Evolutionary conservation across 2,888 invertebrate genomes (phyloP).

Genomic region (Mesorhabditis spiculigera): DNA sequence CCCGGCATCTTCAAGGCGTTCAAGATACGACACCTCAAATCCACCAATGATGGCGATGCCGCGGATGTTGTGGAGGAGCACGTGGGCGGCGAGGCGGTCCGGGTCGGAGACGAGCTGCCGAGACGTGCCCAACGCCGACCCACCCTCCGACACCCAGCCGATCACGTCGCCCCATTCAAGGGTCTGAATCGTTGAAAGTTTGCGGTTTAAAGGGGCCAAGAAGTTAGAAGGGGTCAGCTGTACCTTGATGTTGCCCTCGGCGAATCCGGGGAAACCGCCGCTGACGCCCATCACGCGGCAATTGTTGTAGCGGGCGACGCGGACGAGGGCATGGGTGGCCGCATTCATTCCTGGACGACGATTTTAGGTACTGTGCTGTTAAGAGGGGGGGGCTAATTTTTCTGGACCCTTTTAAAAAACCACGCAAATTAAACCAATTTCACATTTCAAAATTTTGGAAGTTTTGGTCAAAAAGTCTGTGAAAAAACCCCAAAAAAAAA

Average conservation of each 20-base stretch:
- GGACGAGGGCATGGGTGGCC: conserved; percentile 89
- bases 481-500: too few species aligned
- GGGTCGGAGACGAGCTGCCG: conserved; percentile 23
- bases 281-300: conserved; percentile 86
- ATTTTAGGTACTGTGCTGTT: too few species aligned
- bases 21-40: conserved; percentile 13
- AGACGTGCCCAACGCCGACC: conserved; percentile 23
- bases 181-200: not conserved
- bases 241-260: conserved; percentile 71
- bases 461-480: too few species aligned
- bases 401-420: too few species aligned
- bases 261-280: conserved; percentile 88
- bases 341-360: conserved; percentile 78
- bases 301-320: conserved; percentile 87
- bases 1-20: not conserved
- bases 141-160: conserved; percentile 28
- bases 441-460: too few species aligned
- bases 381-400: too few species aligned
- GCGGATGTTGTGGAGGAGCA: conserved; percentile 19
- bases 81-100: conserved; percentile 22
- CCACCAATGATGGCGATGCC: conserved; percentile 29
- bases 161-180: conserved; percentile 24
- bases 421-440: too few species aligned
- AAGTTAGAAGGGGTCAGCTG: not conserved
- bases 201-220: not conserved